Evolutionary conservation across 2,113 vertebrate species (phyloP).

Genomic region (Istiophorus platypterus): DNA sequence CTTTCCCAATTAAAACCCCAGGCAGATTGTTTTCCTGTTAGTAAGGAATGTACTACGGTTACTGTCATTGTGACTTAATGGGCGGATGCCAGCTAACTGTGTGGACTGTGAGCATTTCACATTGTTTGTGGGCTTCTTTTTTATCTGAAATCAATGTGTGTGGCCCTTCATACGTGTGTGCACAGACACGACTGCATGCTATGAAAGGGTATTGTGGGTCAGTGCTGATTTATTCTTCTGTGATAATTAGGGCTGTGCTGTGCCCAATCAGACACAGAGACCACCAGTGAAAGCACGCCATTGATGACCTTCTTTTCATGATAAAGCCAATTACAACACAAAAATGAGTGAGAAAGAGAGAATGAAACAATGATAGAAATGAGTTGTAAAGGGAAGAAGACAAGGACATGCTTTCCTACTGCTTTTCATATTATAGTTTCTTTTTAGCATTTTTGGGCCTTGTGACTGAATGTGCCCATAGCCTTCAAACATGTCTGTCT

Average conservation of each 20-base stretch:
- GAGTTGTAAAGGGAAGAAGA: slow-evolving; percentile 16
- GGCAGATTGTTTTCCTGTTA: slow-evolving; percentile 72
- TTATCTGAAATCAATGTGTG: slow-evolving; percentile 62
- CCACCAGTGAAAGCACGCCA: slow-evolving; percentile 58
- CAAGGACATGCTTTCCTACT: slow-evolving; percentile 19
- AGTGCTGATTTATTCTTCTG: slow-evolving; percentile 52
- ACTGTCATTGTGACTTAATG: slow-evolving; percentile 58
- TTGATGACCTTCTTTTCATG: slow-evolving; percentile 79
- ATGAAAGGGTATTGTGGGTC: slow-evolving; percentile 50
- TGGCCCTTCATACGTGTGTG: slow-evolving; percentile 14
- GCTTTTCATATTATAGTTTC: slow-evolving; percentile 39
- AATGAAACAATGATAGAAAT: slow-evolving; percentile 26
- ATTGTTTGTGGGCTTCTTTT: slow-evolving; percentile 61
- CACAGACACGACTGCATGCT: slow-evolving; percentile 30
- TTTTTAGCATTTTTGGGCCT: slow-evolving; percentile 40
- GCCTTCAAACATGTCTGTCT: slow-evolving; percentile 13
- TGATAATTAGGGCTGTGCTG: slow-evolving; percentile 79
- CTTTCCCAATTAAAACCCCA: slow-evolving; percentile 74
- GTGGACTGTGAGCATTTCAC: slow-evolving; percentile 57
- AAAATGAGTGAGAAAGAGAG: slow-evolving; percentile 34
- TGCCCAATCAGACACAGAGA: slow-evolving; percentile 49
- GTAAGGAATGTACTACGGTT: slow-evolving; percentile 69
- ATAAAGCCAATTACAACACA: slow-evolving; percentile 75
- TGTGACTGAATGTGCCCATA: slow-evolving; percentile 27
- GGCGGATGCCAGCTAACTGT: slow-evolving; percentile 52